These are phyloP conservation scores for Eristalis arbustorum DNA, from an alignment of 2,888 invertebrate genomes.

Conservation along the genomic window DNA sequence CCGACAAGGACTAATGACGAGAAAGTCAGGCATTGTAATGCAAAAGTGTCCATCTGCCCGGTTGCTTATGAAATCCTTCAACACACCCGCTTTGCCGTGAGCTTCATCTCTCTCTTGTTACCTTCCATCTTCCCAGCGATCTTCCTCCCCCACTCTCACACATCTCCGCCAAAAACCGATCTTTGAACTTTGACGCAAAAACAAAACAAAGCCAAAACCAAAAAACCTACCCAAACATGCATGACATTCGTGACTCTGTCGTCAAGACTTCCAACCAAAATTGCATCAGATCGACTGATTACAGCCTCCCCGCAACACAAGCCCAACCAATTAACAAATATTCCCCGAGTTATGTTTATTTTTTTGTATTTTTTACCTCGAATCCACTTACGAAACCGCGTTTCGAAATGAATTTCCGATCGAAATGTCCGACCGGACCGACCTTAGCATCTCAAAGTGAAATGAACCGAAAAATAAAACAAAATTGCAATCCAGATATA, in stretches of 20 bases:
- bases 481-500: slow-evolving; percentile 18
- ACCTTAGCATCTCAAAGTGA: slow-evolving; percentile 3
- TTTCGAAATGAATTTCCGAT: background rate
- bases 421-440: background rate
- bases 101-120: no score
- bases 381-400: slow-evolving; percentile 6
- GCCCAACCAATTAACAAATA: background rate
- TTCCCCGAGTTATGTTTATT: background rate
- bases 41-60: no score
- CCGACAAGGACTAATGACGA: no score
- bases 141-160: no score
- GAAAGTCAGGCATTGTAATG: no score
- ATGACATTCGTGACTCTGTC: background rate
- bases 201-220: no score
- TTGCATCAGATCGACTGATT: background rate
- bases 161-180: no score
- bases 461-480: slow-evolving; percentile 25
- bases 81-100: no score
- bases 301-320: background rate
- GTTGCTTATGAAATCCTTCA: no score
- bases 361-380: background rate
- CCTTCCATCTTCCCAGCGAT: no score
- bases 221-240: no score
- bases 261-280: background rate
- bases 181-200: no score